Evolutionary conservation across 2,113 vertebrate genomes (phyloP).

Genomic region (Parus major): DNA sequence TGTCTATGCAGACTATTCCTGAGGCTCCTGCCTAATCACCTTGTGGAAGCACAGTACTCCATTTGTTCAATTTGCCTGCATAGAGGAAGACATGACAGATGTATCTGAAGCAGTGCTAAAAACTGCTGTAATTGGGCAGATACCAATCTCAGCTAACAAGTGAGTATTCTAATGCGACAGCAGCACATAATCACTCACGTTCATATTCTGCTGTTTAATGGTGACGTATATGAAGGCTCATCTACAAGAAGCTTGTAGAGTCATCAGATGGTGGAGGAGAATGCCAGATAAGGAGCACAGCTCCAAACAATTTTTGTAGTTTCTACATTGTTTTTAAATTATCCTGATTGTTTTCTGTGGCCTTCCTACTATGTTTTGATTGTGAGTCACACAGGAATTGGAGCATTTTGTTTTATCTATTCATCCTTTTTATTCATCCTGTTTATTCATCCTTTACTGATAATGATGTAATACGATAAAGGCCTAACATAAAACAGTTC

Average conservation of each 20-base stretch:
- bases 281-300: background rate
- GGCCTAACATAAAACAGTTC: background rate
- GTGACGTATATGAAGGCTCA: background rate
- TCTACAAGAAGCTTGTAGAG: background rate
- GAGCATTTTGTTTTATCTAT: background rate
- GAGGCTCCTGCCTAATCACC: background rate
- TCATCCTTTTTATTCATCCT: too few species aligned
- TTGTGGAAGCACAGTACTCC: background rate
- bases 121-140: background rate
- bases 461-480: background rate
- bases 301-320: background rate
- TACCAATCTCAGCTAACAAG: background rate
- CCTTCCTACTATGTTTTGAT: background rate
- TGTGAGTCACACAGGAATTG: background rate
- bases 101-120: background rate
- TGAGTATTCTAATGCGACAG: background rate
- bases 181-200: background rate
- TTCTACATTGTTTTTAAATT: background rate
- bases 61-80: background rate
- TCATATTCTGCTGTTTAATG: background rate
- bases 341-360: background rate
- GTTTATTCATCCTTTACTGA: background rate
- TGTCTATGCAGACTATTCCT: background rate
- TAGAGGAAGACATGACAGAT: background rate
- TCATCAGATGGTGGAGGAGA: background rate